Evolutionary conservation across 2,797 vertebrate genomes (phyloP).

Genomic region (Oreonectes daqikongensis): DNA sequence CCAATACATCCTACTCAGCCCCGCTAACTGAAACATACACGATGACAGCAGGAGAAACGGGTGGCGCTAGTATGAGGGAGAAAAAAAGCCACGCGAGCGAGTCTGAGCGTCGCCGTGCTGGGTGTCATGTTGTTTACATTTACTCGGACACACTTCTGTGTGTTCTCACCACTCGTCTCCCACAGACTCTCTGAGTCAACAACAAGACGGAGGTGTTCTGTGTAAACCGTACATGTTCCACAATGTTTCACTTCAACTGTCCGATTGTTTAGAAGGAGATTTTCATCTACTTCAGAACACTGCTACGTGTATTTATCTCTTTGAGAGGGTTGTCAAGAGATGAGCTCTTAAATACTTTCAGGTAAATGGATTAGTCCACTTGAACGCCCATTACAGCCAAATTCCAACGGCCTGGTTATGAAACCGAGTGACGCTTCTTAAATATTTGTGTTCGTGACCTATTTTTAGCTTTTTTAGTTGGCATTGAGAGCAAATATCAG

Average conservation of each 20-base stretch:
- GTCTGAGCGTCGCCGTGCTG: constrained; percentile 28
- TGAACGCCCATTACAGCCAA: constrained; percentile 45
- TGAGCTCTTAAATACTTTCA: constrained; percentile 47
- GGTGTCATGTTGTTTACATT: constrained; percentile 57
- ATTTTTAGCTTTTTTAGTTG: constrained; percentile 39
- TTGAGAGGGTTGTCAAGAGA: constrained; percentile 42
- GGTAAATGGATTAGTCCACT: constrained; percentile 50
- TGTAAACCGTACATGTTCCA: constrained; percentile 18
- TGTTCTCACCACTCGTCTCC: constrained; percentile 59
- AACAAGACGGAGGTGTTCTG: constrained; percentile 36
- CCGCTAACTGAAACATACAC: constrained; percentile 53
- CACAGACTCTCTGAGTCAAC: constrained; percentile 48
- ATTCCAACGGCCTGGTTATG: constrained; percentile 44
- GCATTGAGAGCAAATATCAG: constrained; percentile 30
- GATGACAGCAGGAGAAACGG: constrained; percentile 50
- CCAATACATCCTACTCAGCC: constrained; percentile 57
- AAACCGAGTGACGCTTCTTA: constrained; percentile 34
- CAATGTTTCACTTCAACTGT: constrained; percentile 48
- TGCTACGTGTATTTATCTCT: constrained; percentile 25
- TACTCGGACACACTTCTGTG: constrained; percentile 56
- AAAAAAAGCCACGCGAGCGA: constrained; percentile 26
- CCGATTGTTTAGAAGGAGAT: constrained; percentile 48
- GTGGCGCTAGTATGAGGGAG: constrained; percentile 28
- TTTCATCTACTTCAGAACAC: constrained; percentile 32
- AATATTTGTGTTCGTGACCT: constrained; percentile 42